These are phyloP conservation scores for Pygoscelis adeliae DNA, from an alignment of 2,113 vertebrate species.

Conservation along the genomic window DNA sequence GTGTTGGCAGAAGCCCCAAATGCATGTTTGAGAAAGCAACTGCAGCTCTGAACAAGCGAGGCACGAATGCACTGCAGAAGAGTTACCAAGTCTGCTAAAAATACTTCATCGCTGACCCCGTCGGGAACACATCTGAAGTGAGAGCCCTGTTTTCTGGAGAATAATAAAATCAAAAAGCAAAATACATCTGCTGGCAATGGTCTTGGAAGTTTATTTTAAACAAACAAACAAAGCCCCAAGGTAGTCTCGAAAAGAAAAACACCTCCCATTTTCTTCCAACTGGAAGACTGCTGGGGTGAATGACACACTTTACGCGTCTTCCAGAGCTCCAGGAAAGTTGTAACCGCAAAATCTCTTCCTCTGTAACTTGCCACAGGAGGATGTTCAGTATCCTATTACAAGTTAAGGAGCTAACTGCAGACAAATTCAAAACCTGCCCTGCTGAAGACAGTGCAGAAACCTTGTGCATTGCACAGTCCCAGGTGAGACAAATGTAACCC, in stretches of 20 bases:
- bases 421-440: neutral
- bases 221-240: neutral
- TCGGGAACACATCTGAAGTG: neutral
- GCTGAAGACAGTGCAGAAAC: neutral
- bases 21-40: constrained; percentile 68
- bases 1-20: constrained; percentile 66
- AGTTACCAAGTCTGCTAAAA: constrained; percentile 51
- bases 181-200: neutral
- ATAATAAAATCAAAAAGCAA: neutral
- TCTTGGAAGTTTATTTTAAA: neutral
- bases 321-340: neutral
- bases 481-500: neutral
- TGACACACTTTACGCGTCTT: accelerated
- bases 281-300: neutral
- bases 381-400: neutral
- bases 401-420: neutral
- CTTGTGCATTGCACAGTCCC: neutral
- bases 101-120: constrained; percentile 38
- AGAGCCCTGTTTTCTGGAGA: neutral
- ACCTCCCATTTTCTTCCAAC: neutral
- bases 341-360: neutral
- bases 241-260: neutral
- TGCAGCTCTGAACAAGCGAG: constrained; percentile 58
- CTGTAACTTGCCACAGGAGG: neutral
- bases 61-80: constrained; percentile 30